A percentile compares a stretch with the other conserved stretches of the same genome.
phyloP scores from a whole-genome alignment of 2,888 invertebrate genomes.

The Junonia oenone region DNA sequence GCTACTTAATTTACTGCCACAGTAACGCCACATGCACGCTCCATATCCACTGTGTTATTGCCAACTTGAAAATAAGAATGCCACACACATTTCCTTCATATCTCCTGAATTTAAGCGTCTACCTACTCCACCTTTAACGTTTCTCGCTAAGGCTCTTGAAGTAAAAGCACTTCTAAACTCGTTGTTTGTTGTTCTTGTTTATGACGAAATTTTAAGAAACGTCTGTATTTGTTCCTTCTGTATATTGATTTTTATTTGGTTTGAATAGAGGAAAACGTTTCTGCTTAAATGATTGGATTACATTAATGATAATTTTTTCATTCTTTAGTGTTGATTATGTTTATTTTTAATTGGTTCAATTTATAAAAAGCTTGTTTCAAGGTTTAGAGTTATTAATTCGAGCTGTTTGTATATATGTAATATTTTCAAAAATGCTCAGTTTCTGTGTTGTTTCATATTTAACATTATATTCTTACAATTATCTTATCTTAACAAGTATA shows the following conservation, averaged over 20 bases:
- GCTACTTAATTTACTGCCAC: slow-evolving; percentile 62
- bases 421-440: no score
- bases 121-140: slow-evolving; percentile 48
- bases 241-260: not conserved
- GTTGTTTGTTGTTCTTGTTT: slow-evolving; percentile 32
- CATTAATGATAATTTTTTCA: no score
- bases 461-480: no score
- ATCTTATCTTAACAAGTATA: no score
- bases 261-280: no score
- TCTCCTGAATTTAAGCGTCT: slow-evolving; percentile 65
- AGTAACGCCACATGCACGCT: slow-evolving; percentile 74
- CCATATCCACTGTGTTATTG: slow-evolving; percentile 74
- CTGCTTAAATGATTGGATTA: no score
- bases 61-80: slow-evolving; percentile 76
- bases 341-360: no score
- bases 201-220: slow-evolving; percentile 17
- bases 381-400: no score
- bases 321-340: no score
- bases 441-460: no score
- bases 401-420: no score
- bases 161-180: slow-evolving; percentile 7
- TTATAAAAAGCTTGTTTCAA: no score
- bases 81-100: slow-evolving; percentile 71
- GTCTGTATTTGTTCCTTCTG: slow-evolving; percentile 18
- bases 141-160: slow-evolving; percentile 33